Evolutionary conservation across 1,140 invertebrate species (phyloP), one percentile per base, ranked within the genome.

Genomic region (Drosophila repleta): DNA sequence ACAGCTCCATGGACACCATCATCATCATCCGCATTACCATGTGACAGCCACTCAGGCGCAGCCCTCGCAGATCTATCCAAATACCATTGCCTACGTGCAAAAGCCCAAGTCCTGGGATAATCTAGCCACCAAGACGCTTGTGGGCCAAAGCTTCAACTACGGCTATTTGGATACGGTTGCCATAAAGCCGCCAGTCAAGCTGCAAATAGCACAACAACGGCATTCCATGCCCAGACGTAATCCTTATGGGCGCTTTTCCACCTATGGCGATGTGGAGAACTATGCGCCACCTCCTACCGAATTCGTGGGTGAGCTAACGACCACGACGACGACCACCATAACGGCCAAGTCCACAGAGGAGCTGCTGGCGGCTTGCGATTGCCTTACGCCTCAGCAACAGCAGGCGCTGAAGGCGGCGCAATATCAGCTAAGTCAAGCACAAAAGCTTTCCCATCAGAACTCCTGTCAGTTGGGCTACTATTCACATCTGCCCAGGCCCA

Each of bases 71-170:
- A 85, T 90, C 24, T 91, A 89, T 63, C 85, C 85, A 18, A 78
- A 91, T 20, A 76, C 79, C n/a, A 90, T 94, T 17, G 93, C 94
- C 60, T 94, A 95, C 71, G 91, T 91, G 43, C 85, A 94, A 39
- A 94, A 97, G 81, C 96, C 96, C 4, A 97, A 97, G 84, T 97
- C 96, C 0, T 97, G 96, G 96, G 96, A 97, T 80, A 97, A 97
- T 92, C 92, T 97, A 18, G 95, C 96, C 0, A 96, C 96, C 1
- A 96, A 96, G 92, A 94, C 95, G 1, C 95, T 96, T 61, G 95
- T 96, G 10, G 96, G 96, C 0, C 96, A 97, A 76, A 96, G 96
- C 20, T 97, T 96, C 74, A 96, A 96, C 3, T 97, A 97, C 80
- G 96, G 96, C 1, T 97, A 96, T 76, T 91, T 96, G 32, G 96